These are phyloP conservation scores for Habropoda laboriosa DNA, from an alignment of 1,140 invertebrate species.

Conservation along the genomic window DNA sequence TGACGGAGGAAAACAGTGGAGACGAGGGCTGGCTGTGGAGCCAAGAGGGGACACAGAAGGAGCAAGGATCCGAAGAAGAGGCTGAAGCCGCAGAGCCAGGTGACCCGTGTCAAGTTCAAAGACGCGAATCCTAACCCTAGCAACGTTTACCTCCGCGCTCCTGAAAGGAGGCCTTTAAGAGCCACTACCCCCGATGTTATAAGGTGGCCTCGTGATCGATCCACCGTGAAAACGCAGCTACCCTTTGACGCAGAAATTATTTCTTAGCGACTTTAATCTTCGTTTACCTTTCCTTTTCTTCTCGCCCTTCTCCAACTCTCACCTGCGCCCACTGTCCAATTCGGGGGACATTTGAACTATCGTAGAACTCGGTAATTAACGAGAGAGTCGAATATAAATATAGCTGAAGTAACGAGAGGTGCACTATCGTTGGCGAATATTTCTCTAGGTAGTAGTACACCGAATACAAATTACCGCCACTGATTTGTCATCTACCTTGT, in stretches of 20 bases:
- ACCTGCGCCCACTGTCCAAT: neutral
- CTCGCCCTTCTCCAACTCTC: neutral
- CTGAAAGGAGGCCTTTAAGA: constrained; percentile 60
- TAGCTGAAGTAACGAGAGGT: too few relatives aligned
- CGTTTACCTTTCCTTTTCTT: constrained; percentile 43
- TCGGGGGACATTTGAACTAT: too few relatives aligned
- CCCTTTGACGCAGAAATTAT: constrained; percentile 67
- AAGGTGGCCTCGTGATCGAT: constrained; percentile 62
- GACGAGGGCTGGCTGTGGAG: neutral
- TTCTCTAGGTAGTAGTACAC: too few relatives aligned
- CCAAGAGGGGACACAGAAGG: neutral
- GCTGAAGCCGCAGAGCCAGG: constrained; percentile 70
- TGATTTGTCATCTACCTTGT: too few relatives aligned
- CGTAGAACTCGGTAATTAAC: too few relatives aligned
- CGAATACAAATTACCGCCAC: too few relatives aligned
- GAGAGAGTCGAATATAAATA: too few relatives aligned
- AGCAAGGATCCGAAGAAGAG: constrained; percentile 47
- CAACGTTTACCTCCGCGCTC: constrained; percentile 72
- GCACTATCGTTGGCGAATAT: too few relatives aligned
- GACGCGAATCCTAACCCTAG: constrained; percentile 72
- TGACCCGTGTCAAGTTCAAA: constrained; percentile 81
- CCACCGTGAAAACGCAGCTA: constrained; percentile 61
- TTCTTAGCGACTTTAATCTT: constrained; percentile 60
- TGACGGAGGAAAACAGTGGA: constrained; percentile 10
- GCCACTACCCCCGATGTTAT: constrained; percentile 31